Conservation (phyloP, 2,888 invertebrate genomes). For the Tortricodes alternella region DNA sequence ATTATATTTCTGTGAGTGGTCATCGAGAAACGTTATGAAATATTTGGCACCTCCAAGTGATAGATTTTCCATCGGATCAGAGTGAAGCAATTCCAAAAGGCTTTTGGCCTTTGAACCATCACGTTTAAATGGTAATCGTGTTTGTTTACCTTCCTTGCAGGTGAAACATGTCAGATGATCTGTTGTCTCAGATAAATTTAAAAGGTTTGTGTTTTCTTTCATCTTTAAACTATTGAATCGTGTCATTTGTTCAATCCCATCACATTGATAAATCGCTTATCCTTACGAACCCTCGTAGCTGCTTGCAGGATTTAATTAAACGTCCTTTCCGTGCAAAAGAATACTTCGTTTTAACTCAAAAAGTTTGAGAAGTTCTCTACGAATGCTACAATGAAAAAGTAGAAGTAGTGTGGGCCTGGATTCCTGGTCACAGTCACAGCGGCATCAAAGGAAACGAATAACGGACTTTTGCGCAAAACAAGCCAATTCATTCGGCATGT, state of each 20-base stretch:
- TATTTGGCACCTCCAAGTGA: too few species aligned
- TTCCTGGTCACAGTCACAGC: conserved; percentile 14
- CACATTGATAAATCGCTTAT: background rate
- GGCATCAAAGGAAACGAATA: background rate
- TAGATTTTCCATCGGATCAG: too few species aligned
- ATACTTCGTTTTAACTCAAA: background rate
- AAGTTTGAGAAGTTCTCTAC: background rate
- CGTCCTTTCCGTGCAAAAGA: background rate
- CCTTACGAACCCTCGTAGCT: background rate
- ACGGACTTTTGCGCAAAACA: background rate
- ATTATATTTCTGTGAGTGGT: too few species aligned
- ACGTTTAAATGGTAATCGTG: too few species aligned
- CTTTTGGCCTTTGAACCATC: too few species aligned
- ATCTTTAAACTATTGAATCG: too few species aligned
- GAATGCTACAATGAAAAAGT: background rate
- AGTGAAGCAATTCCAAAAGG: too few species aligned
- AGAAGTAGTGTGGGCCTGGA: background rate
- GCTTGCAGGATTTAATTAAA: background rate
- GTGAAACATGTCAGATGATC: too few species aligned
- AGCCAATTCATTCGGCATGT: background rate
- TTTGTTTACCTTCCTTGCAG: too few species aligned
- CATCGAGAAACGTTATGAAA: too few species aligned
- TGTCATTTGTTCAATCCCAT: background rate
- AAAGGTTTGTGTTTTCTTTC: too few species aligned
- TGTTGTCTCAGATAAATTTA: too few species aligned